Percentiles rank a stretch among this genome's conserved stretches.
Evolutionary conservation across 2,888 invertebrate genomes (phyloP).

Genomic region (Sturmia bella): DNA sequence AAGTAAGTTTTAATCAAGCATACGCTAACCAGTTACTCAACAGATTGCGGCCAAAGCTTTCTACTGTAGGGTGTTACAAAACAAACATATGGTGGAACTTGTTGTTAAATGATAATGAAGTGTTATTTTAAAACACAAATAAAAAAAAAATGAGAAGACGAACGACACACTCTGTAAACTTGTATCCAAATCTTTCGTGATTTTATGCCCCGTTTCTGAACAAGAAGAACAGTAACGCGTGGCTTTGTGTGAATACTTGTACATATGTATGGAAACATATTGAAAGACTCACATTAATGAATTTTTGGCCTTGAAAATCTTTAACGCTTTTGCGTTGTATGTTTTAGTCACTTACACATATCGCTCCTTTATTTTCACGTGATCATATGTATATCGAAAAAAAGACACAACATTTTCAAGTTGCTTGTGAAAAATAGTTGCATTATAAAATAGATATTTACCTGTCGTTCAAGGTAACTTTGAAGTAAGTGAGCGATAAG

Average conservation of each 20-base stretch:
- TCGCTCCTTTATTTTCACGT: no score
- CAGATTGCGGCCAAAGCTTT: no score
- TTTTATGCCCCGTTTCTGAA: conserved; percentile 29
- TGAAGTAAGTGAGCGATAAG: no score
- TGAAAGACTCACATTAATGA: conserved; percentile 13
- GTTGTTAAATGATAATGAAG: conserved; percentile 46
- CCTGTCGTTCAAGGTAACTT: no score
- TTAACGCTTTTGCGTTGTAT: conserved; percentile 20
- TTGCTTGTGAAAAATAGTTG: no score
- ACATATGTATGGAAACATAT: conserved; percentile 11
- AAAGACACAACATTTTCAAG: no score
- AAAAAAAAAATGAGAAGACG: conserved; percentile 19
- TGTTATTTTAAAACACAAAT: conserved; percentile 55
- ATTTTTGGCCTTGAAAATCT: conserved; percentile 64
- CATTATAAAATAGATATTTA: no score
- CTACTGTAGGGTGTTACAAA: conserved; percentile 26
- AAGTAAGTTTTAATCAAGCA: no score
- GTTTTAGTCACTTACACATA: neutral
- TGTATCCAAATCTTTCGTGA: conserved; percentile 46
- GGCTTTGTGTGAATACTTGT: neutral
- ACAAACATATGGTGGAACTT: conserved; percentile 39
- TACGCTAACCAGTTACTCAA: no score
- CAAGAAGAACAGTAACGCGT: conserved; percentile 22
- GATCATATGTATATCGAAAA: no score
- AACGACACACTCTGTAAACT: conserved; percentile 44